Evolutionary conservation across 2,888 invertebrate species (phyloP).

Genomic region (Sphecodes monilicornis): DNA sequence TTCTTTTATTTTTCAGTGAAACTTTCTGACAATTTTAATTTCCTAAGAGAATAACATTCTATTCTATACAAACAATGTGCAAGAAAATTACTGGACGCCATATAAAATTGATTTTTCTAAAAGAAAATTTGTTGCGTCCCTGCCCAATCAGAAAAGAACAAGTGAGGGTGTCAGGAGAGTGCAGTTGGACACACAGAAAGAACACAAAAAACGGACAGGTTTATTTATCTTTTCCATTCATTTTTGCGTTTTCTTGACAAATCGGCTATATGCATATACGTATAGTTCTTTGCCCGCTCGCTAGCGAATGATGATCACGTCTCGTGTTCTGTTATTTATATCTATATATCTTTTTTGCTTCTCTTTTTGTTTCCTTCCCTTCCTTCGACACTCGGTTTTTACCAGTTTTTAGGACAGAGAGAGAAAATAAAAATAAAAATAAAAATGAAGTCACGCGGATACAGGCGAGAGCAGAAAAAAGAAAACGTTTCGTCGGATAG

Average conservation of each 20-base stretch:
- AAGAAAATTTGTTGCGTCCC: background rate
- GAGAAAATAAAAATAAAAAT: background rate
- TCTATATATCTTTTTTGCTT: background rate
- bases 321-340: slow-evolving; percentile 33
- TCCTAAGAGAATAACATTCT: too few species aligned
- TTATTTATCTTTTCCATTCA: slow-evolving; percentile 71
- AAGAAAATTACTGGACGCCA: background rate
- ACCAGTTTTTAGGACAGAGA: slow-evolving; percentile 8
- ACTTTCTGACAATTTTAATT: too few species aligned
- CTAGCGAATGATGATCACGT: slow-evolving; percentile 56
- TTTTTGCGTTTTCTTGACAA: slow-evolving; percentile 66
- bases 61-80: too few species aligned
- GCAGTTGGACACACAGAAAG: slow-evolving; percentile 68
- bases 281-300: slow-evolving; percentile 68
- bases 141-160: slow-evolving; percentile 19
- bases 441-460: background rate
- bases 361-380: slow-evolving; percentile 44
- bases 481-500: background rate
- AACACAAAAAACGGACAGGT: slow-evolving; percentile 78
- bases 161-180: slow-evolving; percentile 19
- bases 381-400: slow-evolving; percentile 41
- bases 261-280: slow-evolving; percentile 65
- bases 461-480: background rate
- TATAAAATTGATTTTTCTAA: background rate
- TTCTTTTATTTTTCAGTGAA: too few species aligned